Base-by-base conservation (phyloP, 2,888 invertebrate species). In the Noctua pronuba region DNA sequence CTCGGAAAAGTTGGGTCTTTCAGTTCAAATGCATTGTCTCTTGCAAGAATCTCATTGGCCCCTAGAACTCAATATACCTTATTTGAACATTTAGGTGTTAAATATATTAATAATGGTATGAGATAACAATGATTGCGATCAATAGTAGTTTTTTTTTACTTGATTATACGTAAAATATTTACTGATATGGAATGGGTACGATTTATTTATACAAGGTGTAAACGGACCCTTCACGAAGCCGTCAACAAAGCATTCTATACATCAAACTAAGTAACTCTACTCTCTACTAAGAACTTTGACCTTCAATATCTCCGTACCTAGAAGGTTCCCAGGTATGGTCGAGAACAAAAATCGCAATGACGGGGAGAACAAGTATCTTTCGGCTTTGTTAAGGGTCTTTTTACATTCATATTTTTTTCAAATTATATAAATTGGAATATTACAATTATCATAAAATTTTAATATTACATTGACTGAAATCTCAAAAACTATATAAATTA, bases 21-120 rank as follows among this genome's bases (percentile, higher is more conserved):
- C 46, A 38, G 66, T 62, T 46, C 66, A 80, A 60, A 76, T 38
- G 82, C 55, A 70, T 41, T 46, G 21, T 69, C n/a, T 65, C 28
- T 71, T 72, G 73, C 79, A 55, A 62, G 73, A 75, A 77, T 71
- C 66, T 74, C 73, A 80, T 86, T 79, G 82, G 85, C 85, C 87
- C 88, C 86, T 82, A 74, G 71, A 79, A 82, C 75, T 72, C 65
- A 80, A 77, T 65, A 76, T 80, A 69, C 80, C 28, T 70, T 78
- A 81, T 88, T 86, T 86, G 86, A 86, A 86, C 88, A 88, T 86
- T 86, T 83, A 86, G 86, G 88, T 83, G 86, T 73, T 84, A 79
- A 58, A 49, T 77, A 46, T 60, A 49, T 58, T 60, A 28, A 38
- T 60, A 60, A 64, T 68, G 24, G 10, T 60, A 74, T 70, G 62